Evolutionary conservation across 2,113 vertebrate genomes (phyloP), one percentile per base, ranked within the genome.

Genomic region (Phrynosoma platyrhinos): DNA sequence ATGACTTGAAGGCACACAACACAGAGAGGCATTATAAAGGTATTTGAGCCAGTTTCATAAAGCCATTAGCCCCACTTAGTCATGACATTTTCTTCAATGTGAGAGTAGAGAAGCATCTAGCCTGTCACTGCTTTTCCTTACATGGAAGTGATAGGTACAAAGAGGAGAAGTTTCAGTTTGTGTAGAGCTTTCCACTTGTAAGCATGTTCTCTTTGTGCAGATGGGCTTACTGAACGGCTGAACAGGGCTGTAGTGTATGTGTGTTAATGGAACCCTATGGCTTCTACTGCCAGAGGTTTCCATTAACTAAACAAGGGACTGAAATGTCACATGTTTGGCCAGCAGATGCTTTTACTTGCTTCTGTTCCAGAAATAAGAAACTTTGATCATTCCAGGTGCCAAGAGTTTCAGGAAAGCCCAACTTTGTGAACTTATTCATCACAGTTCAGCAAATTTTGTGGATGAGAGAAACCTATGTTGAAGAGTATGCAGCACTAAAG

Each of bases 401-500:
- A 69, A 74, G 9, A 27, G 20, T 36, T 82, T 87, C 6, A 75
- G 58, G 53, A 76, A 76, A 76, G 30, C 71, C 55, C 52, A 32
- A 4, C 52, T 66, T 82, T 83, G 20, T 27, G 30, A 76, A 82
- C 21, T 32, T 77, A 36, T 64, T 58, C 27, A 58, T n/a, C 69
- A 27, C 27, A 36, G n/a, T 87, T 81, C 68, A n/a, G 20, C 36
- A 81, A 32, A 75, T 75, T 87, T 87, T 75, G 9, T 87, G 71
- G 27, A 8, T 66, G 66, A 66, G 27, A 6, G 64, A 78, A 62
- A 80, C 27, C 30, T 78, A 21, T 69, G 72, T 18, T 23, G 79
- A 78, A 83, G 32, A 82, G 13, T 62, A 53, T 27, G 12, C 6
- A 21, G 4, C 13, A 72, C 8, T 72, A 75, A 66, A 12, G 30